These are phyloP conservation scores for Eumacrocentrus americanus DNA, from an alignment of 2,888 invertebrate genomes.

Conservation along the genomic window DNA sequence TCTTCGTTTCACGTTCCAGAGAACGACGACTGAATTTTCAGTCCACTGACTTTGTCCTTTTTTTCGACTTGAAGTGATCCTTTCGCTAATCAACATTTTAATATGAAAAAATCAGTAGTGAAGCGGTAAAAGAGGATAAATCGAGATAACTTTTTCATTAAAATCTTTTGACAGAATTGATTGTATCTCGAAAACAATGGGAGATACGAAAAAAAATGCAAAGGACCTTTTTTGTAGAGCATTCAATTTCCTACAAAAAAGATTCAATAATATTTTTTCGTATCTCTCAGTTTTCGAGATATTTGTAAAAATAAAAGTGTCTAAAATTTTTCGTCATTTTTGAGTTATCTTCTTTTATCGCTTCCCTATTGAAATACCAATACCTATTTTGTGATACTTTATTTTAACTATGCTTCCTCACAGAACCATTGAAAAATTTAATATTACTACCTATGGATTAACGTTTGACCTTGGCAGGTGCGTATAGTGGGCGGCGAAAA, in stretches of 20 bases:
- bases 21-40: conserved; percentile 13
- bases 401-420: neutral
- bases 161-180: too few relatives aligned
- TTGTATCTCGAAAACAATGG: too few relatives aligned
- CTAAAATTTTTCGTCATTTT: too few relatives aligned
- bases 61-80: neutral
- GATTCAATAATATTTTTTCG: too few relatives aligned
- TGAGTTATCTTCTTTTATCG: neutral
- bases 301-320: too few relatives aligned
- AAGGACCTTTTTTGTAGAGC: too few relatives aligned
- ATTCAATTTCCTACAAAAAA: too few relatives aligned
- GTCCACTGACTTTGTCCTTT: conserved; percentile 18
- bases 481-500: conserved; percentile 38
- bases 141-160: too few relatives aligned
- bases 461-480: conserved; percentile 31
- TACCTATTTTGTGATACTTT: neutral
- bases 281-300: too few relatives aligned
- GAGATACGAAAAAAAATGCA: too few relatives aligned
- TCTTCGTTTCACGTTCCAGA: conserved; percentile 9
- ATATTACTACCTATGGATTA: neutral
- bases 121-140: neutral
- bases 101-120: neutral
- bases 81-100: neutral
- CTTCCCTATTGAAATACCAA: too few relatives aligned
- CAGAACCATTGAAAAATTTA: too few relatives aligned